Evolutionary conservation across 2,797 vertebrate genomes (phyloP).

Genomic region (Novumbra hubbsi): DNA sequence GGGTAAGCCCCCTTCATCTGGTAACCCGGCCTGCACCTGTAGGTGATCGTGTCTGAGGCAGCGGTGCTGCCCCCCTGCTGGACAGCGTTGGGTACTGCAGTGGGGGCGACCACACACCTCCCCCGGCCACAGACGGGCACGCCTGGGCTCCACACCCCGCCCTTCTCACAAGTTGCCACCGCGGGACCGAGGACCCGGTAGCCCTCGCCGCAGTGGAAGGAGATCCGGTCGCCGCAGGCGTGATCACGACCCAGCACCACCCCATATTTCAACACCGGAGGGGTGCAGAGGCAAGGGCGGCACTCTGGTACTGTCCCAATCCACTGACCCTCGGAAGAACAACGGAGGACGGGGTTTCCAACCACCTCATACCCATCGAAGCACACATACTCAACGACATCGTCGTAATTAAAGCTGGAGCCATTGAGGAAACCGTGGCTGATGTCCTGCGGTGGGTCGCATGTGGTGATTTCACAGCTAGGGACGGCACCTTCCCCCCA

Average conservation of each 20-base stretch:
- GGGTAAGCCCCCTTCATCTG: constrained; percentile 70
- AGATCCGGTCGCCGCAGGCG: constrained; percentile 77
- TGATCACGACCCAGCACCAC: constrained; percentile 70
- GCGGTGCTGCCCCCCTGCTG: constrained; percentile 75
- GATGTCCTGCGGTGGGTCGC: constrained; percentile 89
- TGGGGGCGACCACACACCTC: constrained; percentile 83
- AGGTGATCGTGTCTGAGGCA: constrained; percentile 80
- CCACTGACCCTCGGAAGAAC: constrained; percentile 86
- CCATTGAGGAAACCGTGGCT: constrained; percentile 88
- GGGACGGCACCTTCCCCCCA: constrained; percentile 89
- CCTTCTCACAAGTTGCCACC: constrained; percentile 81
- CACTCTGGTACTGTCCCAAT: constrained; percentile 83
- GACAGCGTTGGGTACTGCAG: constrained; percentile 80
- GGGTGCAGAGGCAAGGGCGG: constrained; percentile 78
- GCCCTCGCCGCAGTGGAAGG: constrained; percentile 83
- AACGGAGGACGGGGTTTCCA: constrained; percentile 81
- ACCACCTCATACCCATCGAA: constrained; percentile 85
- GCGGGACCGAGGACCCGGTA: constrained; percentile 84
- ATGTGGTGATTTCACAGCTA: constrained; percentile 77
- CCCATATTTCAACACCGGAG: constrained; percentile 79
- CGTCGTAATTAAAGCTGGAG: constrained; percentile 83
- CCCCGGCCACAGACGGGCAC: constrained; percentile 83
- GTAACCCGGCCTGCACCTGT: constrained; percentile 86
- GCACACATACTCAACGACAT: constrained; percentile 85
- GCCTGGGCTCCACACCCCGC: constrained; percentile 85